These are phyloP conservation scores for Pyrrhura leucotis DNA, from an alignment of 2,797 vertebrate species.

Conservation along the genomic window DNA sequence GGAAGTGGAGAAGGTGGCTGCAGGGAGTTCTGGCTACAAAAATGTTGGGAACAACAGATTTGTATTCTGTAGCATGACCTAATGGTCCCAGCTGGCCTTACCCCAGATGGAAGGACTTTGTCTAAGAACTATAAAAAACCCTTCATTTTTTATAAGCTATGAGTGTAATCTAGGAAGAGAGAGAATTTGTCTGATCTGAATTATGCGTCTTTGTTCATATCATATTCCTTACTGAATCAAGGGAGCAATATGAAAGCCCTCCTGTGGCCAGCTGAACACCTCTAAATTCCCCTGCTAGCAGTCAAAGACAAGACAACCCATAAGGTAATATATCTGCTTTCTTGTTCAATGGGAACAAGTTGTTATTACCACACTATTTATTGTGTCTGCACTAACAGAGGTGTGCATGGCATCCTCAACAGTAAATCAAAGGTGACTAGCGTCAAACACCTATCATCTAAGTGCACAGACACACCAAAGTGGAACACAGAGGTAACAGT, in stretches of 20 bases:
- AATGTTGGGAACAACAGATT: neutral
- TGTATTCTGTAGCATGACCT: neutral
- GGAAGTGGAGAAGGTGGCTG: neutral
- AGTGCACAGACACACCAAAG: neutral
- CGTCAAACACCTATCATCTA: neutral
- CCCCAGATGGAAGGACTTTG: neutral
- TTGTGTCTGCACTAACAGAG: neutral
- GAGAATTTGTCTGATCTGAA: neutral
- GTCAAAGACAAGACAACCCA: neutral
- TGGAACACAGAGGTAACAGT: neutral
- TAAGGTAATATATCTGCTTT: neutral
- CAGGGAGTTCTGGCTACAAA: neutral
- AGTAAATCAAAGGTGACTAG: neutral
- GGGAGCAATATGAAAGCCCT: slow-evolving; percentile 10
- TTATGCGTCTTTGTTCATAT: neutral
- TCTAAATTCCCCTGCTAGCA: neutral
- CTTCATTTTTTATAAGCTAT: neutral
- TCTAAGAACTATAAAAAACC: neutral
- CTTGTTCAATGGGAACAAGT: neutral
- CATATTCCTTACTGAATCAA: neutral
- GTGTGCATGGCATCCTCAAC: neutral
- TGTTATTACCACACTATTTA: neutral
- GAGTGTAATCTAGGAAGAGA: neutral
- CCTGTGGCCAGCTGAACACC: slow-evolving; percentile 22
- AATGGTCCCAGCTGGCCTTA: neutral